These are phyloP conservation scores for Gymnocephalus cernua DNA, from an alignment of 2,113 vertebrate species.

Conservation along the genomic window DNA sequence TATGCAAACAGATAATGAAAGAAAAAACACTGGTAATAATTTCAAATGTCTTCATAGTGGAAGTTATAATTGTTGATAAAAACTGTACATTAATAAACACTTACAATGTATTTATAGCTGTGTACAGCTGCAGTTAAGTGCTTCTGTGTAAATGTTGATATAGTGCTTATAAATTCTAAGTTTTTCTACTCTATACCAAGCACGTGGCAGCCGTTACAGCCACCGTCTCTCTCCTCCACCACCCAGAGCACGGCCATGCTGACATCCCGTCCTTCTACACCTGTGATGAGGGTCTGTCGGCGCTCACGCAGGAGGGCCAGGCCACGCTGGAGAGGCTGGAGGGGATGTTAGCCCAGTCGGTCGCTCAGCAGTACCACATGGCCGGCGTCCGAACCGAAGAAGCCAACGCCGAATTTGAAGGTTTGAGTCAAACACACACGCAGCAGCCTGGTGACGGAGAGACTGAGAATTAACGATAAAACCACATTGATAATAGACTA, in stretches of 20 bases:
- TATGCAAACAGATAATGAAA: too few species aligned
- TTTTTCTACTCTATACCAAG: neutral
- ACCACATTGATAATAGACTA: too few species aligned
- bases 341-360: constrained; percentile 94
- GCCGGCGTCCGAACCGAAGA: constrained; percentile 94
- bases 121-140: neutral
- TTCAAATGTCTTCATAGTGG: neutral
- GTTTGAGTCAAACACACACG: constrained; percentile 68
- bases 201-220: neutral
- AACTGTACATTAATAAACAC: neutral
- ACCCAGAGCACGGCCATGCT: constrained; percentile 88
- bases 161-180: neutral
- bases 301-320: constrained; percentile 92
- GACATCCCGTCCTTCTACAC: constrained; percentile 95
- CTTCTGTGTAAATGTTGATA: neutral
- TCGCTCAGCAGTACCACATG: constrained; percentile 94
- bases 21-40: too few species aligned
- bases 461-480: too few species aligned
- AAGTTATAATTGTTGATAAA: neutral
- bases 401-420: constrained; percentile 87
- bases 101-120: neutral
- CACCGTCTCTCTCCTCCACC: neutral
- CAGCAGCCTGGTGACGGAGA: too few species aligned
- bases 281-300: constrained; percentile 94
- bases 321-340: constrained; percentile 94